phyloP scores from a whole-genome alignment of 2,888 invertebrate genomes.

The Caenorhabditis sinica region DNA sequence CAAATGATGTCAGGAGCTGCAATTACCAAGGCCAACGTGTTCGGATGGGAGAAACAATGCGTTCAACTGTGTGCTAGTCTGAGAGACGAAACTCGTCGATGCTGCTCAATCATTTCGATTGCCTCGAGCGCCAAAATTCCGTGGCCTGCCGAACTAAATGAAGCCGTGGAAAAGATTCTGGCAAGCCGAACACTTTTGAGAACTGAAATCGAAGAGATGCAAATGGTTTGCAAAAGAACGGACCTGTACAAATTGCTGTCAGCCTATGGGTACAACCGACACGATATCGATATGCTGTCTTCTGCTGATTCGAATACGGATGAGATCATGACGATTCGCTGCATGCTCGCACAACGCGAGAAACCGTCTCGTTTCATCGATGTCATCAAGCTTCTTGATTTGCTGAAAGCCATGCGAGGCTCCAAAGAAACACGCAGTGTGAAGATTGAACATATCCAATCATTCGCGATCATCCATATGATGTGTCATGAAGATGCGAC shows the following conservation, averaged over 20 bases:
- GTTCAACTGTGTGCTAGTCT: conserved; percentile 73
- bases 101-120: conserved; percentile 73
- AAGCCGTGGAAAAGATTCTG: conserved; percentile 66
- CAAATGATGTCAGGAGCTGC: conserved; percentile 63
- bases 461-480: conserved; percentile 58
- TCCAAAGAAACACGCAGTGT: not conserved
- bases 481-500: conserved; percentile 51
- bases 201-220: conserved; percentile 64
- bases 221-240: conserved; percentile 69
- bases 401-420: conserved; percentile 38
- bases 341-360: conserved; percentile 53
- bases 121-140: conserved; percentile 72
- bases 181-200: conserved; percentile 38
- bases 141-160: conserved; percentile 71
- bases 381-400: conserved; percentile 54
- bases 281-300: conserved; percentile 46
- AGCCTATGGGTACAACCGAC: conserved; percentile 51
- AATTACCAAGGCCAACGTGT: conserved; percentile 23
- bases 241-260: conserved; percentile 71
- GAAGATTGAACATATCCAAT: conserved; percentile 44
- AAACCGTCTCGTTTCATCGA: conserved; percentile 57
- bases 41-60: conserved; percentile 75
- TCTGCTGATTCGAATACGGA: conserved; percentile 25
- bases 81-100: conserved; percentile 67
- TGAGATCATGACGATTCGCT: conserved; percentile 52